Evolutionary conservation across 2,113 vertebrate genomes (phyloP).

Genomic region (Piaya cayana): DNA sequence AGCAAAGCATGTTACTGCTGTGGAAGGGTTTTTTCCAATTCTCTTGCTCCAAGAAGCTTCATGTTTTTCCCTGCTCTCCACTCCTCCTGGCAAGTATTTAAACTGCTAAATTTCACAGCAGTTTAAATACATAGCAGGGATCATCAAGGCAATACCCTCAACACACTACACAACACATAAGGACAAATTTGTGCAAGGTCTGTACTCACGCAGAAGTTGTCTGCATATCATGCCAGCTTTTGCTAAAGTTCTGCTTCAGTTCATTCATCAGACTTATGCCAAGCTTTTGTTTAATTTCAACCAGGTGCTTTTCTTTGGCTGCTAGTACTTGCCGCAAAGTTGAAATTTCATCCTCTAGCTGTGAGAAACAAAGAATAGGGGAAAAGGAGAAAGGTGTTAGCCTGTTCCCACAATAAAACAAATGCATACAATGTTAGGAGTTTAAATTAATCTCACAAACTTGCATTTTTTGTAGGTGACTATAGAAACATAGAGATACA

Average conservation of each 20-base stretch:
- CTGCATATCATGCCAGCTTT: slow-evolving; percentile 94
- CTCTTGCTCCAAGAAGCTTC: neutral
- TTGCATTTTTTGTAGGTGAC: rapidly evolving
- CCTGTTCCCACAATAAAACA: neutral
- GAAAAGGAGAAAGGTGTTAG: neutral
- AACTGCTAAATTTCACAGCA: neutral
- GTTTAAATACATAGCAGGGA: neutral
- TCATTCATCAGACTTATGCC: slow-evolving; percentile 89
- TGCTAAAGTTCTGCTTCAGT: slow-evolving; percentile 90
- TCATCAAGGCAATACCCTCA: neutral
- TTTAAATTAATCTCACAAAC: neutral
- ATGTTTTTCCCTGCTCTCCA: neutral
- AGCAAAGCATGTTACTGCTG: neutral
- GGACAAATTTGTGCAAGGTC: neutral
- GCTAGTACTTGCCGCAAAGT: slow-evolving; percentile 91
- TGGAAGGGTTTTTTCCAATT: neutral
- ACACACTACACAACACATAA: neutral
- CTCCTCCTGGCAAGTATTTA: neutral
- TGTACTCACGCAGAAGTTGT: slow-evolving; percentile 91
- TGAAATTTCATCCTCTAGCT: slow-evolving; percentile 96
- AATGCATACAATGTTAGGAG: neutral
- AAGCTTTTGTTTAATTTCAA: slow-evolving; percentile 92
- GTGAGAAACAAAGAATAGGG: neutral
- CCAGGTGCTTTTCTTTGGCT: slow-evolving; percentile 92
- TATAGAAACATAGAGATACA: neutral